Base-by-base conservation (phyloP, 2,888 invertebrate species). In the Pyrrhosoma nymphula region DNA sequence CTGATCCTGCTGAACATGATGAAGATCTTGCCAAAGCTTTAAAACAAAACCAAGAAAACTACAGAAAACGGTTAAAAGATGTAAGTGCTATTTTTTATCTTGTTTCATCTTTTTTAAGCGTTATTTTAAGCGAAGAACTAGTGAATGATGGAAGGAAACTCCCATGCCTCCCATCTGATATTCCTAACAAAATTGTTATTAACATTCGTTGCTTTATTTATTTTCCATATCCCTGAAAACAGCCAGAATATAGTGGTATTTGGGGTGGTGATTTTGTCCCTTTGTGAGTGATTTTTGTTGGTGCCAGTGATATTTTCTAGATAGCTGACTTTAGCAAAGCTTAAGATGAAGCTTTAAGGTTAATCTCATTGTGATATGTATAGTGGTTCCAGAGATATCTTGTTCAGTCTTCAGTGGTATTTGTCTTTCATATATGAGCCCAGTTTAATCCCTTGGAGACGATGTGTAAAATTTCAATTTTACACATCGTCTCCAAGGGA, bases 1-100 rank as follows among this genome's bases (percentile, higher is more conserved):
- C 18, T n/a, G 93, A 93, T n/a, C 93, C 93, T 47, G 93, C 93
- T n/a, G 93, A 93, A n/a, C 26, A 75, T 0, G 47, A 93, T 75
- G 47, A 47, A 75, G 47, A 35, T 0, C 93, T 93, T 14, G 26
- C 47, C 0, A 47, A 55, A 35, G 47, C 47, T 47, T 47, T 93
- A 30, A 3, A 18, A 10, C 69, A 93, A 47, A 93, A 93, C n/a
- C 35, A 47, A n/a, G 30, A 69, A n/a, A 63, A 47, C 0, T n/a
- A 47, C 20, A 20, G 26, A n/a, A 55, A 69, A 26, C 23, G 69
- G 47, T 12, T 93, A 1, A 14, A 35, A 26, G 75, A 93, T 39
- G 93, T 93, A 39, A 63, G 60, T 91, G 18, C 35, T 47, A 60
- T 35, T 60, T 91, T 0, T 18, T 30, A 56, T 18, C 0, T 47